A percentile compares a stretch with the other conserved stretches of the same genome.
phyloP scores from a whole-genome alignment of 2,888 invertebrate genomes.

The Gryllus longicercus region DNA sequence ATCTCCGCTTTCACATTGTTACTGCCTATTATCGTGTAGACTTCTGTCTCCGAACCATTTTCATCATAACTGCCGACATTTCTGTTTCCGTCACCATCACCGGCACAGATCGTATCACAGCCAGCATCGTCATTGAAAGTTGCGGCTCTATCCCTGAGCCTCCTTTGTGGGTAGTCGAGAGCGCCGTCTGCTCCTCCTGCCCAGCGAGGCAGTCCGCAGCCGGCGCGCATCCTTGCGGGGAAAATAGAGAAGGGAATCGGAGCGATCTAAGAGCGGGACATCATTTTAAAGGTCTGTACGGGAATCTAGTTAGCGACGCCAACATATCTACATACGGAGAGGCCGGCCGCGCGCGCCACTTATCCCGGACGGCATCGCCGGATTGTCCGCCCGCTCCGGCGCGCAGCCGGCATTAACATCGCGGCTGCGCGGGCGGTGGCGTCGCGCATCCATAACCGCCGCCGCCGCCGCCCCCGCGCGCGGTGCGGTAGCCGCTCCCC shows the following conservation, averaged over 20 bases:
- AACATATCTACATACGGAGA: constrained; percentile 8
- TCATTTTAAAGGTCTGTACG: constrained; percentile 1
- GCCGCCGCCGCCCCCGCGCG: background rate
- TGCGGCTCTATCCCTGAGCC: too few species aligned
- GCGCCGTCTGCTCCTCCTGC: too few species aligned
- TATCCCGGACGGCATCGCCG: background rate
- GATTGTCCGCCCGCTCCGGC: background rate
- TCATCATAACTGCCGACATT: too few species aligned
- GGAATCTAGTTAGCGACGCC: constrained; percentile 10
- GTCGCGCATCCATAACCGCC: background rate
- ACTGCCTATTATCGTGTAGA: too few species aligned
- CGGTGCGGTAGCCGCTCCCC: background rate
- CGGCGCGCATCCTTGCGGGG: background rate
- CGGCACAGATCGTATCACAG: too few species aligned
- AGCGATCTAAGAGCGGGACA: constrained; percentile 8
- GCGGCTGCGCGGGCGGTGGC: background rate
- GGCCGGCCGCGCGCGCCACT: constrained; percentile 5
- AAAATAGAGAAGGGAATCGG: background rate
- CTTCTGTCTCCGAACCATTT: too few species aligned
- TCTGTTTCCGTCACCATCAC: too few species aligned
- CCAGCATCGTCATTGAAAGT: too few species aligned
- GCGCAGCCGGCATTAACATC: background rate
- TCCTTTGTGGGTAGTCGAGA: too few species aligned
- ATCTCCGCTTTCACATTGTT: too few species aligned
- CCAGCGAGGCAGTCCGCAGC: background rate